Base-by-base conservation (phyloP, 2,888 invertebrate species). In the Drosophila eohydei region DNA sequence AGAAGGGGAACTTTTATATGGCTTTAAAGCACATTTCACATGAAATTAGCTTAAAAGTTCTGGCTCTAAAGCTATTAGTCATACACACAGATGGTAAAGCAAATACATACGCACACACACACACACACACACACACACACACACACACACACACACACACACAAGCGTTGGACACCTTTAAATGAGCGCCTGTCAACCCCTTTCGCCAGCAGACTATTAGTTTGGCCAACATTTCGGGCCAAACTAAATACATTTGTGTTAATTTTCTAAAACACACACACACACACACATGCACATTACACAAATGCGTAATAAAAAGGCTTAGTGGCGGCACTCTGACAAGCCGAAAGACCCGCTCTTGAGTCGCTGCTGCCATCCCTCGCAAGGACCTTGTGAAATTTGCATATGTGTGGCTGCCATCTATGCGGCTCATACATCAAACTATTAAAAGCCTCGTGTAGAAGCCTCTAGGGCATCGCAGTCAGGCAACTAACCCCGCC, bases 231-330 rank as follows among this genome's bases (percentile, higher is more conserved):
- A 67, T 70, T 74, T 64, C 38, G 51, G 70, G 48, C 70, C 74
- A 70, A 88, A 86, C 87, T 82, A 90, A 88, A 88, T 87, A 84
- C 90, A 88, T 87, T 88, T 90, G 81, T 76, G 88, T 88, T 89
- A 84, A 90, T 90, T 89, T 88, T 73, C 69, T 38, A 76, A 67
- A 71, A 68, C 72, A 74, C 59, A 68, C 43, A 70, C 56, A 69
- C 38, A 40, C 26, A n/a, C 14, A 44, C 21, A 48, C 64, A 57
- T n/a, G 9, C 48, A 59, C 60, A 32, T 26, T 56, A 62, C 8
- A 30, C 55, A 46, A 46, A 65, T 76, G 70, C 76, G 76, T 76
- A 78, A 76, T 76, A 76, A 80, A 80, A 69, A 66, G 68, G 72
- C 74, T 81, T 80, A 80, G 78, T 74, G 61, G 78, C 44, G 65